Evolutionary conservation across 1,140 invertebrate species (phyloP).

Genomic region (Manduca sexta): DNA sequence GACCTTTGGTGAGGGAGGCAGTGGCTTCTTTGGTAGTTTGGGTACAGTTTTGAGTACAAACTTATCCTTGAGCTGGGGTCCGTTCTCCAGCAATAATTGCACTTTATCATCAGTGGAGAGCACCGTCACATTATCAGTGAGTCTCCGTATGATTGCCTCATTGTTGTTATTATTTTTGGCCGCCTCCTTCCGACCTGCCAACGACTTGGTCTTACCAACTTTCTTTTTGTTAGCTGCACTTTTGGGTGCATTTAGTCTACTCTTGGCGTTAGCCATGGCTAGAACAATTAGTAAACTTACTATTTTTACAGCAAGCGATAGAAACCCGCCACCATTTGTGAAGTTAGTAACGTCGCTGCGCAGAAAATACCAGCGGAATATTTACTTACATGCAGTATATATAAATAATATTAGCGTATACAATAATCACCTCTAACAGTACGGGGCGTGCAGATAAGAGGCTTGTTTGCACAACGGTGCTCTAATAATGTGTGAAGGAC

Average conservation of each 20-base stretch:
- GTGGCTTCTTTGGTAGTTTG: conserved; percentile 3
- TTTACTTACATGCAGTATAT: conserved; percentile 64
- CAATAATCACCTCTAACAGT: conserved; percentile 60
- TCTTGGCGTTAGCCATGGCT: conserved; percentile 64
- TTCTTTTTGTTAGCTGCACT: conserved; percentile 31
- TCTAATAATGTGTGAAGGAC: conserved; percentile 67
- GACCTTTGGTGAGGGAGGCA: conserved; percentile 28
- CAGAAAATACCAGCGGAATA: conserved; percentile 18
- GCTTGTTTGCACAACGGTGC: conserved; percentile 58
- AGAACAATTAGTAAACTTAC: conserved; percentile 29
- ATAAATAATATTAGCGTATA: conserved; percentile 41
- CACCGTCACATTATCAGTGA: conserved; percentile 14
- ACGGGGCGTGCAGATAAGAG: conserved; percentile 50
- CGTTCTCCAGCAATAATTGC: conserved; percentile 31
- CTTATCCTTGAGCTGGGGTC: conserved; percentile 30
- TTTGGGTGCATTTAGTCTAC: conserved; percentile 48
- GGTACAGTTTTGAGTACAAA: conserved; percentile 18
- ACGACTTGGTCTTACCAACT: conserved; percentile 38
- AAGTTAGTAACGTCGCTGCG: conserved; percentile 37
- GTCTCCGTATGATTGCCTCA: conserved; percentile 30
- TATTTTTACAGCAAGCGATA: conserved; percentile 49
- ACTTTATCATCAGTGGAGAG: conserved; percentile 32
- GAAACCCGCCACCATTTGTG: conserved; percentile 54
- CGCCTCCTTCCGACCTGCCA: conserved; percentile 24
- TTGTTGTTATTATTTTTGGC: background rate